Conservation (phyloP, 1,140 invertebrate genomes). For the Drosophila sproati region DNA sequence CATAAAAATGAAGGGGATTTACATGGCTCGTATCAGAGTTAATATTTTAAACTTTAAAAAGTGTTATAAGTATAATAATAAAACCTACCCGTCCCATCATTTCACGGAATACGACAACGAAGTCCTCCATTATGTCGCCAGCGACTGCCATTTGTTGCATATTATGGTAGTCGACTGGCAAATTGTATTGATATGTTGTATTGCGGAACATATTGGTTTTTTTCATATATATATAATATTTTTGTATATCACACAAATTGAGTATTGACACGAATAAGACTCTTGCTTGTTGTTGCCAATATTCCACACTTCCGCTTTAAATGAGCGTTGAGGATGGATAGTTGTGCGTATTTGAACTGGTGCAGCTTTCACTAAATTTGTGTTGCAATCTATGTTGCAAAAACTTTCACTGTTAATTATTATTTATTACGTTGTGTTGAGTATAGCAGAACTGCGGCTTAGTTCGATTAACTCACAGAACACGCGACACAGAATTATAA, state of each 20-base stretch:
- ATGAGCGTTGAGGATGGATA: too few relatives aligned
- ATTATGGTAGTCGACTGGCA: constrained; percentile 80
- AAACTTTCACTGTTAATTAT: background rate
- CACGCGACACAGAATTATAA: constrained; percentile 43
- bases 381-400: constrained; percentile 29
- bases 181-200: constrained; percentile 71
- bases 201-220: constrained; percentile 73
- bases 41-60: too few relatives aligned
- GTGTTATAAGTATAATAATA: too few relatives aligned
- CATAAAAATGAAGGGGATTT: background rate
- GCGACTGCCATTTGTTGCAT: constrained; percentile 83
- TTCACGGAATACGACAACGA: constrained; percentile 86
- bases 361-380: constrained; percentile 56
- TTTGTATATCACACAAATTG: background rate
- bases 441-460: constrained; percentile 41
- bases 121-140: constrained; percentile 88
- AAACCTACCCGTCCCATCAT: constrained; percentile 86
- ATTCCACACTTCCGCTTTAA: too few relatives aligned
- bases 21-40: background rate
- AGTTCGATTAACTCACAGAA: constrained; percentile 44
- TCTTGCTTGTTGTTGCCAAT: too few relatives aligned
- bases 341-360: too few relatives aligned
- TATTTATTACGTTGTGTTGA: constrained; percentile 26
- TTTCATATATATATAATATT: background rate
- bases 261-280: too few relatives aligned